A percentile compares a stretch with the other conserved stretches of the same genome.
Conservation (phyloP, 2,888 invertebrate species). For the Dolichomitus sp. region DNA sequence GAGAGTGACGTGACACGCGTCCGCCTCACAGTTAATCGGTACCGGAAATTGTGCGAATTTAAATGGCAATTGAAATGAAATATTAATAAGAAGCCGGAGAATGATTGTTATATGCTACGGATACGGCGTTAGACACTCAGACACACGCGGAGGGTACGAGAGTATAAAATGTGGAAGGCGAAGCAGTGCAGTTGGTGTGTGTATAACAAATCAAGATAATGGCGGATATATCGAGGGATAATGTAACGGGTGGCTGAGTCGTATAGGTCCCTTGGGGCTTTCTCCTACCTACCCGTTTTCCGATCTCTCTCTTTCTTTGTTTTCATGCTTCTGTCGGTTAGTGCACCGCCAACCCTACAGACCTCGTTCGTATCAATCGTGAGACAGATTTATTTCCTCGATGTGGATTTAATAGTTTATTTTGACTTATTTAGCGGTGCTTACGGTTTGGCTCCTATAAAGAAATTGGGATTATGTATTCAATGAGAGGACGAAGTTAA, state of each 20-base stretch:
- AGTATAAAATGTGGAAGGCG: conserved; percentile 11
- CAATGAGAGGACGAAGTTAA: neutral
- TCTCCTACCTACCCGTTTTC: conserved; percentile 58
- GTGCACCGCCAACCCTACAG: conserved; percentile 23
- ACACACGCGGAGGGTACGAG: neutral
- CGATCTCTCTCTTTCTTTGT: neutral
- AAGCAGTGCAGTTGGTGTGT: conserved; percentile 14
- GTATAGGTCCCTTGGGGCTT: conserved; percentile 78
- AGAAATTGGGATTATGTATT: neutral
- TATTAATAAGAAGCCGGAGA: conserved; percentile 41
- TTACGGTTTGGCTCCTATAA: conserved; percentile 28
- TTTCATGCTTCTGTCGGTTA: neutral
- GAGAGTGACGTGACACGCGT: conserved; percentile 38
- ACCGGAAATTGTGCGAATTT: neutral
- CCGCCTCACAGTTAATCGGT: conserved; percentile 4
- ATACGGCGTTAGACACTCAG: neutral
- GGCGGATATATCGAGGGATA: conserved; percentile 82
- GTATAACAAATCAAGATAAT: conserved; percentile 84
- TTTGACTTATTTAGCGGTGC: conserved; percentile 30
- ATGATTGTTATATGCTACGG: neutral
- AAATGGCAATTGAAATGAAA: conserved; percentile 44
- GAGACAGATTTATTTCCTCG: conserved; percentile 47
- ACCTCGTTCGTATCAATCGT: conserved; percentile 63
- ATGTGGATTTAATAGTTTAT: conserved; percentile 32
- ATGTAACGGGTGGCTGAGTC: conserved; percentile 82